phyloP scores from a whole-genome alignment of 2,888 invertebrate species.

The Ornithoptera priamus region DNA sequence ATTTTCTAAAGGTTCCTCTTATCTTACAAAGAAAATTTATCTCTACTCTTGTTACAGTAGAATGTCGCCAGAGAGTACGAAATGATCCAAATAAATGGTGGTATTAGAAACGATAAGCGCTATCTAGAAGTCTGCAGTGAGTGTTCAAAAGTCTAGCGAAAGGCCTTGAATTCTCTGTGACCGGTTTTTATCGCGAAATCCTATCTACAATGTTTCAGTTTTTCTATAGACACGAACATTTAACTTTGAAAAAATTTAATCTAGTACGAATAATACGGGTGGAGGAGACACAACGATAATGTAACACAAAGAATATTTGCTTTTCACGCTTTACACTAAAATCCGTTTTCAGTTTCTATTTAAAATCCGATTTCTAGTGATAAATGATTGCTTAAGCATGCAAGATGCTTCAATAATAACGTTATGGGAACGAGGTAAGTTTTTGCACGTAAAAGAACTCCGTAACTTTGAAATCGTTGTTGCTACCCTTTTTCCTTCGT shows the following conservation, averaged over 20 bases:
- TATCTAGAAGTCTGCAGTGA: conserved; percentile 13
- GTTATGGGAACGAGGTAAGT: background rate
- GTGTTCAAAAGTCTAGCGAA: conserved; percentile 19
- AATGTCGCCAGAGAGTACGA: conserved; percentile 12
- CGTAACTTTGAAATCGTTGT: background rate
- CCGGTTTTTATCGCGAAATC: conserved; percentile 7
- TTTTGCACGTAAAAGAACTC: background rate
- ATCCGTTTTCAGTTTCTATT: too few relatives aligned
- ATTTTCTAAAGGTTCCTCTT: conserved; percentile 3
- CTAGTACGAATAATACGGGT: background rate
- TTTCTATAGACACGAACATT: background rate
- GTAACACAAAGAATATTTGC: background rate
- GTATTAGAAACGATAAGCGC: conserved; percentile 22
- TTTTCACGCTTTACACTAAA: too few relatives aligned
- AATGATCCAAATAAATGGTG: conserved; percentile 23
- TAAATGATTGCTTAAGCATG: background rate
- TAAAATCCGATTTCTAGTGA: background rate
- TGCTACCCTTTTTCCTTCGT: conserved; percentile 24
- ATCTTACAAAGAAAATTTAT: conserved; percentile 1
- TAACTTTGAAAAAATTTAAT: background rate
- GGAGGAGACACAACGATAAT: too few relatives aligned
- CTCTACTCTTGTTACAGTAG: conserved; percentile 7
- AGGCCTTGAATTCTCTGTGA: conserved; percentile 18
- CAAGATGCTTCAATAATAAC: background rate
- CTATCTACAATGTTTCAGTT: conserved; percentile 9